Evolutionary conservation across 37 sponge, comb jelly and placozoan species (phyloP), one percentile per base, ranked within the genome.

Genomic region (Beroe forskalii): DNA sequence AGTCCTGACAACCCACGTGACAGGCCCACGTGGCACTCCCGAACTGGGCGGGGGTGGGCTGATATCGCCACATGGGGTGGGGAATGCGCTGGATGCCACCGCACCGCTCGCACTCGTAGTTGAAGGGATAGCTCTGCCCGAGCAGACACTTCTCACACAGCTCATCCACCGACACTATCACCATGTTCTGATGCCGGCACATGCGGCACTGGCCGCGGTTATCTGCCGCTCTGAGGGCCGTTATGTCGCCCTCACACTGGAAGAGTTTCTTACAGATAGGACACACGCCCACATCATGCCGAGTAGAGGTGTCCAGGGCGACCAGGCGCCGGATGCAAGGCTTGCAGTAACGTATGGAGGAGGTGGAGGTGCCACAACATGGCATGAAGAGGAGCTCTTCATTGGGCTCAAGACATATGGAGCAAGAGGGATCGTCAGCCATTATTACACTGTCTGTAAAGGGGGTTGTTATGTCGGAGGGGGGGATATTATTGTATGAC

Each of bases 11-110:
- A 2, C 30, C 6, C 22, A 30, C 31, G 76, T 75, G 76, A 40
- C 76, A 75, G 23, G 76, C 76, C 76, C 76, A 75, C 24, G 39
- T 75, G 8, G 76, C 76, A 40, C 76, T 40, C 41, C 41, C 42
- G 30, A 75, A 75, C 30, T 75, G 38, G 76, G 3, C 39, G 22
- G 76, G 41, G 6, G 8, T 32, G 6, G 3, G 17, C 30, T 75
- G 76, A 39, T 75, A 75, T 8, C 39, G 22, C 76, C 76, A 75
- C 76, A 75, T 75, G 17, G 76, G 76, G 30, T 75, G 76, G 3
- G 76, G 76, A 33, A 75, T 75, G 39, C 22, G 31, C 39, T 75
- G 76, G 20, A 12, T 22, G 17, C 30, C 32, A 22, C 42, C 41
- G 30, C 76, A 75, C 23, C 76, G 76, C 3, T 75, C 39, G 23